Percentiles rank a stretch among this genome's conserved stretches.
Conservation (phyloP, 2,113 vertebrate species). For the Hipposideros armiger region DNA sequence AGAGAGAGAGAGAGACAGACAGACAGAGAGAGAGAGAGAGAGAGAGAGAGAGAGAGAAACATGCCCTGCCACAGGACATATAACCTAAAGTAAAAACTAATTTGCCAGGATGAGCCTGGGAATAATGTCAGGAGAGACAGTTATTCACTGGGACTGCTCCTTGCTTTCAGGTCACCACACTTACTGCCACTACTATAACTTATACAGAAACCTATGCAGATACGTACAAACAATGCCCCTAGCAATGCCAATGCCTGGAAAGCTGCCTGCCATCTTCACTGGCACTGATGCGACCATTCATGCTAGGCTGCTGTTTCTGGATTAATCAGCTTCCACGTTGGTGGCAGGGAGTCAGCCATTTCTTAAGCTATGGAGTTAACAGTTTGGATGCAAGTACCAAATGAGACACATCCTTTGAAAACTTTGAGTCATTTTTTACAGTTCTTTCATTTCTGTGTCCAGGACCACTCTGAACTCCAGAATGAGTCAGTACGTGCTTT, state of each 20-base stretch:
- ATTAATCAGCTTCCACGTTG: not conserved
- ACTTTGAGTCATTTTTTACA: not conserved
- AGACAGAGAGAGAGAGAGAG: not conserved
- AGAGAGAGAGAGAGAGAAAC: not conserved
- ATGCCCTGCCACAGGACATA: not conserved
- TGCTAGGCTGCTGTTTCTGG: not conserved
- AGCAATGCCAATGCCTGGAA: not conserved
- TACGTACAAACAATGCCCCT: not conserved
- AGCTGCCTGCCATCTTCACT: not conserved
- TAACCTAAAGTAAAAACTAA: not conserved
- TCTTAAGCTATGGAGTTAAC: not conserved
- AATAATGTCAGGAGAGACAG: not conserved
- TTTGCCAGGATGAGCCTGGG: not conserved
- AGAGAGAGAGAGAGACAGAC: too few relatives aligned
- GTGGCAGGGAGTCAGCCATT: not conserved
- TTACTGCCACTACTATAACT: not conserved
- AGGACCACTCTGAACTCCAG: not conserved
- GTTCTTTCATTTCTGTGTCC: conserved; percentile 43
- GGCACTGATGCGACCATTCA: not conserved
- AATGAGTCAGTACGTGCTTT: conserved; percentile 43
- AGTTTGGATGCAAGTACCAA: not conserved
- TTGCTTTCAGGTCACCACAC: conserved; percentile 5
- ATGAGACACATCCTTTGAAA: not conserved
- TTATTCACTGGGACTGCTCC: not conserved
- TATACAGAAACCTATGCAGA: not conserved